Conservation (phyloP, 2,113 vertebrate species). For the Chaetops frenatus region DNA sequence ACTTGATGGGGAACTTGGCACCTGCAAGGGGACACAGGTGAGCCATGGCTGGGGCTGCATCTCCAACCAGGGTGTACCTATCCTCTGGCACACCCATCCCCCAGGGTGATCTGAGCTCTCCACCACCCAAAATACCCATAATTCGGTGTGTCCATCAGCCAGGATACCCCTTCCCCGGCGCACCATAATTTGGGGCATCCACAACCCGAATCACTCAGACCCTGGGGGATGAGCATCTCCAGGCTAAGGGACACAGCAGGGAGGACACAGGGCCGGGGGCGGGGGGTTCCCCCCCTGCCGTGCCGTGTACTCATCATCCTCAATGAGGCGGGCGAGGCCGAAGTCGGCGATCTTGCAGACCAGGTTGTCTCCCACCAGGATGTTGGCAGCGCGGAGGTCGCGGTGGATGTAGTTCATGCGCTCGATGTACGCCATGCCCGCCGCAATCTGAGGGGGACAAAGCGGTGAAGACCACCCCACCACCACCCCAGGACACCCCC, state of each 20-base stretch:
- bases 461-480: neutral
- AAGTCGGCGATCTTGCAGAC: slow-evolving; percentile 98
- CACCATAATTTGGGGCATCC: accelerated
- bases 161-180: neutral
- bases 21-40: slow-evolving; percentile 65
- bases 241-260: accelerated
- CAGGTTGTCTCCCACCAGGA: slow-evolving; percentile 91
- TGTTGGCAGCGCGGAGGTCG: slow-evolving; percentile 94
- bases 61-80: too few relatives aligned
- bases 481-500: accelerated
- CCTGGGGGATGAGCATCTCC: accelerated
- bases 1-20: slow-evolving; percentile 98
- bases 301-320: slow-evolving; percentile 95
- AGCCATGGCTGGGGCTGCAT: neutral
- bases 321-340: slow-evolving; percentile 91
- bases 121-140: neutral
- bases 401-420: slow-evolving; percentile 98
- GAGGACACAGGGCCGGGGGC: accelerated
- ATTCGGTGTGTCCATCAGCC: neutral
- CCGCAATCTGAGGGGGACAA: slow-evolving; percentile 74
- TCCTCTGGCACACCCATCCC: too few relatives aligned
- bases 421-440: slow-evolving; percentile 97
- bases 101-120: neutral
- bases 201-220: neutral
- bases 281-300: slow-evolving; percentile 82